Evolutionary conservation across 2,888 invertebrate genomes (phyloP).

Genomic region (Thumatha senex): DNA sequence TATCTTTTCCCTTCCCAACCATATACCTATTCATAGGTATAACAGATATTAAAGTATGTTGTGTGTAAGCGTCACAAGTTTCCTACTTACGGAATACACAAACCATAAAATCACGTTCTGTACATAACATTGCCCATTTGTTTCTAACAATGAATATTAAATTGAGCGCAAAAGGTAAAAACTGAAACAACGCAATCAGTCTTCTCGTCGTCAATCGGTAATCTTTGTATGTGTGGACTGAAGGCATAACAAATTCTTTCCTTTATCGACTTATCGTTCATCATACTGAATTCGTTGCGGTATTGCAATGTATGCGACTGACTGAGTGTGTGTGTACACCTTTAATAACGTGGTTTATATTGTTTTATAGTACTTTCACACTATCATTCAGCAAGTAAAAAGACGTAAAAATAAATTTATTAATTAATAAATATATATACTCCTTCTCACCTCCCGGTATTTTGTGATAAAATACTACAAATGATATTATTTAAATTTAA

Average conservation of each 20-base stretch:
- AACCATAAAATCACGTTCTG: conserved; percentile 23
- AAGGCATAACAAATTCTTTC: conserved; percentile 37
- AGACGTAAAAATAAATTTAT: too few species aligned
- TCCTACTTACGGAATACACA: background rate
- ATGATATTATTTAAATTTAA: too few species aligned
- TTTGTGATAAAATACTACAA: too few species aligned
- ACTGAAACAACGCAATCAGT: conserved; percentile 19
- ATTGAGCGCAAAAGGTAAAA: conserved; percentile 29
- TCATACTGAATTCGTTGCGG: conserved; percentile 30
- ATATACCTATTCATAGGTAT: too few species aligned
- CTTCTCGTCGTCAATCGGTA: too few species aligned
- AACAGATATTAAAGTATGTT: too few species aligned
- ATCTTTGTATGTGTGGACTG: conserved; percentile 24
- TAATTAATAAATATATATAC: too few species aligned
- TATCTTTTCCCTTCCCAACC: too few species aligned
- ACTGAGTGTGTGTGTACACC: too few species aligned
- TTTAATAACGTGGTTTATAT: background rate
- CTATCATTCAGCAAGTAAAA: background rate
- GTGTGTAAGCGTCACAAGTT: background rate
- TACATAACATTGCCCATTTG: conserved; percentile 24
- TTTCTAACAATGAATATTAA: conserved; percentile 30
- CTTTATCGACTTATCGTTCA: conserved; percentile 22
- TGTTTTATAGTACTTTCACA: background rate
- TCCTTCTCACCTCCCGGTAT: too few species aligned
- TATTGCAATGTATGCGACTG: conserved; percentile 14